These are phyloP conservation scores for Nomada ferruginata DNA, from an alignment of 2,888 invertebrate species.

Conservation along the genomic window DNA sequence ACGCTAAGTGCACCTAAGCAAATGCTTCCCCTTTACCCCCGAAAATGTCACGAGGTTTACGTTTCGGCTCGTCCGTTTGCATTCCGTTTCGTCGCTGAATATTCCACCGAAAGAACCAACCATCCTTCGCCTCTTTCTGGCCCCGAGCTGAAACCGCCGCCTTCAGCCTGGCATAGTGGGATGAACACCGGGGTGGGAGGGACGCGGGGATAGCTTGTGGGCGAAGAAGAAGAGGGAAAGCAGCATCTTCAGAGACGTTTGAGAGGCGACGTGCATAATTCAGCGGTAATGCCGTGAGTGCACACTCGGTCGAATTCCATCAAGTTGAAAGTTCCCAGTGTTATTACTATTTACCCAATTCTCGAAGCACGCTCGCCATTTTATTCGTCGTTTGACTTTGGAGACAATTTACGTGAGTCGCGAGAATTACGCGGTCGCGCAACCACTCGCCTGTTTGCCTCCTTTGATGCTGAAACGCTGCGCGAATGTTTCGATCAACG, in stretches of 20 bases:
- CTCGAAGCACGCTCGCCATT: slow-evolving; percentile 25
- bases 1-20: slow-evolving; percentile 71
- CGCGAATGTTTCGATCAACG: too few species aligned
- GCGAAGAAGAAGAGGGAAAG: slow-evolving; percentile 8
- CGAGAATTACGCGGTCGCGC: neutral
- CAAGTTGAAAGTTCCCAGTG: slow-evolving; percentile 53
- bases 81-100: slow-evolving; percentile 67
- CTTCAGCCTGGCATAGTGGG: neutral
- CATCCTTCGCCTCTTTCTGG: slow-evolving; percentile 28
- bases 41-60: slow-evolving; percentile 63
- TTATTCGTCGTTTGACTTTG: neutral
- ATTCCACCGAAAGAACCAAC: slow-evolving; percentile 63
- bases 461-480: too few species aligned
- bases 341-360: slow-evolving; percentile 65
- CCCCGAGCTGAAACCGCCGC: slow-evolving; percentile 43
- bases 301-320: slow-evolving; percentile 61
- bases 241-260: slow-evolving; percentile 66
- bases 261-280: slow-evolving; percentile 70
- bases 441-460: too few species aligned
- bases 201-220: slow-evolving; percentile 12
- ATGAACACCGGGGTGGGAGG: neutral
- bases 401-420: neutral
- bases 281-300: slow-evolving; percentile 70
- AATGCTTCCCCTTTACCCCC: slow-evolving; percentile 54
- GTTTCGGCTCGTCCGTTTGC: slow-evolving; percentile 71